Evolutionary conservation across 2,113 vertebrate species (phyloP).

Genomic region (Tapirus terrestris): DNA sequence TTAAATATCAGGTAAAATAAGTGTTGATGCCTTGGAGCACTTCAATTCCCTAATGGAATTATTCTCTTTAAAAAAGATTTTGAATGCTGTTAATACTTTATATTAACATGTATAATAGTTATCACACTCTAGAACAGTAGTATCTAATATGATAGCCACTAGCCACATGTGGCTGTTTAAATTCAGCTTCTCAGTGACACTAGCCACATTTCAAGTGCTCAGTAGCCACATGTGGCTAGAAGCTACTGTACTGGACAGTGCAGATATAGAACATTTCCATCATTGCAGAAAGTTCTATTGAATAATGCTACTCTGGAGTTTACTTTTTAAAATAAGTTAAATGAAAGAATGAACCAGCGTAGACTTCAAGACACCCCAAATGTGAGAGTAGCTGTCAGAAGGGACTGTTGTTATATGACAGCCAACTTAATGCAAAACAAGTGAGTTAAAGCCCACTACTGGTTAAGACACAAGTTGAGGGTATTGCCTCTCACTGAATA

Average conservation of each 20-base stretch:
- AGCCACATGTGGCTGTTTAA: background rate
- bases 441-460: background rate
- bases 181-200: background rate
- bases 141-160: background rate
- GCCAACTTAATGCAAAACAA: background rate
- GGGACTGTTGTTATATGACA: background rate
- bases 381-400: background rate
- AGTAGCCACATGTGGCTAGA: background rate
- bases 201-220: background rate
- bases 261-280: background rate
- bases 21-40: background rate
- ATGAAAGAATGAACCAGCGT: background rate
- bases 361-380: background rate
- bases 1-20: conserved; percentile 13
- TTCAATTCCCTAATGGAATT: background rate
- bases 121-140: background rate
- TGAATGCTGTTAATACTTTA: background rate
- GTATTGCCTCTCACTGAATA: background rate
- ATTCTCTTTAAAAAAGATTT: background rate
- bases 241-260: background rate
- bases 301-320: background rate
- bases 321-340: background rate
- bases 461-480: background rate
- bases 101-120: background rate
- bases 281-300: background rate